Evolutionary conservation across 1,140 invertebrate species (phyloP).

Genomic region (Colletes latitarsis): DNA sequence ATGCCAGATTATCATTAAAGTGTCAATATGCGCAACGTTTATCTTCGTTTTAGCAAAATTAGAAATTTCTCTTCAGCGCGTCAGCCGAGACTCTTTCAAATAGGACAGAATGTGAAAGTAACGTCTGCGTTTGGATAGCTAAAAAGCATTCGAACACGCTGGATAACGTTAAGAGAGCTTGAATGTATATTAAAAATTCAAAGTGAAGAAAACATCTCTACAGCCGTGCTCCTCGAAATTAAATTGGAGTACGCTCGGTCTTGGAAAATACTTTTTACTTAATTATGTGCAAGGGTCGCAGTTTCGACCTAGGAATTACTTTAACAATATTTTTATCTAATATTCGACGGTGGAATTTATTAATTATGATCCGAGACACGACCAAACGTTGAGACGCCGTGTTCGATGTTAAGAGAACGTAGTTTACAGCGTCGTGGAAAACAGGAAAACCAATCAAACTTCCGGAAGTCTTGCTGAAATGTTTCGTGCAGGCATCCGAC

Average conservation of each 20-base stretch:
- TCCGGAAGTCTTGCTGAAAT: slow-evolving; percentile 28
- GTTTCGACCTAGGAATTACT: too few species aligned
- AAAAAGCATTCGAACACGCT: background rate
- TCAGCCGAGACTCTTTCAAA: background rate
- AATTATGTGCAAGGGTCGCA: background rate
- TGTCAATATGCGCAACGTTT: background rate
- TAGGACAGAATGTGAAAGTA: background rate
- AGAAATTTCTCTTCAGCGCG: background rate
- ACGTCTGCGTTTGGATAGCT: background rate
- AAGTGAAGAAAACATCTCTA: background rate
- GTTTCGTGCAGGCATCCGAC: slow-evolving; percentile 48
- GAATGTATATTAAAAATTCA: background rate
- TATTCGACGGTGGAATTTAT: too few species aligned
- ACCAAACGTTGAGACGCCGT: too few species aligned
- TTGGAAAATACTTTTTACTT: background rate
- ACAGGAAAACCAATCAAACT: slow-evolving; percentile 3
- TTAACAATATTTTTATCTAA: too few species aligned
- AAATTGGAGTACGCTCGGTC: background rate
- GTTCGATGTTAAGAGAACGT: too few species aligned
- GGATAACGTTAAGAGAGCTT: background rate
- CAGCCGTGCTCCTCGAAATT: background rate
- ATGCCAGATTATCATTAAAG: background rate
- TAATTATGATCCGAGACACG: too few species aligned
- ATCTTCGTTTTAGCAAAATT: background rate
- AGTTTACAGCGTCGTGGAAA: too few species aligned